Evolutionary conservation across 2,113 vertebrate species (phyloP), one percentile per base, ranked within the genome.

Genomic region (Eudorcas thomsonii): DNA sequence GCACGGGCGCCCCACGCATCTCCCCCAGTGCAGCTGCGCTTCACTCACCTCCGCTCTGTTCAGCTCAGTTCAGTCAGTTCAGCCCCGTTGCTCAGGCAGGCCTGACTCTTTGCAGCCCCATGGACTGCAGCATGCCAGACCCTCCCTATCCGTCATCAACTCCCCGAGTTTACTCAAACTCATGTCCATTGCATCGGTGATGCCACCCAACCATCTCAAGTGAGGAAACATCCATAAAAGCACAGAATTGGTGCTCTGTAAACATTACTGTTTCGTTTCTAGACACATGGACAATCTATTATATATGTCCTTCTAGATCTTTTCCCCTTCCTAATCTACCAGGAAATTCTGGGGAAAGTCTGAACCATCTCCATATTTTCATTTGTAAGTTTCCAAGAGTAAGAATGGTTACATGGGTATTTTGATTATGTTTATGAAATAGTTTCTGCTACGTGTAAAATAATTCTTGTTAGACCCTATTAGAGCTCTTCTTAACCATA

Each of bases 401-500:
- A 45, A 54, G 21, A 54, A 85, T 81, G 59, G 8, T 74, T 77
- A 50, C 3, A 54, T 11, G 50, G 39, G 60, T 50, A 50, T 90
- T 97, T 93, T 77, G 59, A 88, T 88, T 90, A 13, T 28, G 23
- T 77, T 39, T 85, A 23, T 60, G 11, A 93, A 15, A 6, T 67
- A 52, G 7, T 82, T 94, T 78, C 77, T 96, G 26, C 30, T 62
- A 39, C 36, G 88, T 54, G 16, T 54, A 67, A 64, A 95, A 86
- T 86, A 28, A 94, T 92, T 91, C 64, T 83, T 88, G 2, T 60
- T 89, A 57, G 30, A 87, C 5, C 11, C 33, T 52, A 9, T n/a
- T n/a, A 48, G 45, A 39, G 12, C 21, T 83, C 15, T 91, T 90
- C 71, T 91, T 62, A 50, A 10, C 57, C 28, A 52, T 0, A 43